These are phyloP conservation scores for Girardinichthys multiradiatus DNA, from an alignment of 2,113 vertebrate genomes.

Conservation along the genomic window DNA sequence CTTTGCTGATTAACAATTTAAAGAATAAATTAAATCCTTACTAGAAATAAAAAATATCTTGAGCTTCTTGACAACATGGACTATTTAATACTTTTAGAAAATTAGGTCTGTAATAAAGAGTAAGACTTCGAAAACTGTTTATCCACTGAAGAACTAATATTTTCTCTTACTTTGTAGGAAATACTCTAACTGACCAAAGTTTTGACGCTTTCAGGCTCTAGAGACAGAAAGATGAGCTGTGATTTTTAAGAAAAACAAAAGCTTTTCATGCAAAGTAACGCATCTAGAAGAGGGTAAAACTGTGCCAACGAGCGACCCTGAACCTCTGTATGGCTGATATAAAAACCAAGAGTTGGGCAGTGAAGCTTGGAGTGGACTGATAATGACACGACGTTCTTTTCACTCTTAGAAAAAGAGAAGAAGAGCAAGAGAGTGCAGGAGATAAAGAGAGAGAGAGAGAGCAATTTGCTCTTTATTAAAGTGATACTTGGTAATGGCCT, in stretches of 20 bases:
- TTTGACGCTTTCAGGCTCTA: conserved; percentile 6
- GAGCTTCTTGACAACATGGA: not conserved
- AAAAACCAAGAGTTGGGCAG: conserved; percentile 51
- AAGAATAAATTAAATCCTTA: not conserved
- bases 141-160: not conserved
- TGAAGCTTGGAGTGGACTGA: conserved; percentile 61
- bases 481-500: conserved; percentile 85
- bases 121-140: not conserved
- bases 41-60: not conserved
- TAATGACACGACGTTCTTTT: conserved; percentile 74
- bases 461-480: conserved; percentile 84
- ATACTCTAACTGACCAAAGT: not conserved
- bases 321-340: conserved; percentile 35
- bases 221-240: conserved; percentile 3
- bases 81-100: not conserved
- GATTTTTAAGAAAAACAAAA: conserved; percentile 42
- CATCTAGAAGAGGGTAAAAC: conserved; percentile 18
- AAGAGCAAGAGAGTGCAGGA: conserved; percentile 46
- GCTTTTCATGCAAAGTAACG: conserved; percentile 39
- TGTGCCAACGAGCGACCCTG: conserved; percentile 37
- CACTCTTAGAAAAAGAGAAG: conserved; percentile 44
- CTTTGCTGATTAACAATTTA: too few relatives aligned
- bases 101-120: not conserved
- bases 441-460: conserved; percentile 53
- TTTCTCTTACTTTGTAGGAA: not conserved